Evolutionary conservation across 2,888 invertebrate genomes (phyloP).

Genomic region (Pseudococcus longispinus): DNA sequence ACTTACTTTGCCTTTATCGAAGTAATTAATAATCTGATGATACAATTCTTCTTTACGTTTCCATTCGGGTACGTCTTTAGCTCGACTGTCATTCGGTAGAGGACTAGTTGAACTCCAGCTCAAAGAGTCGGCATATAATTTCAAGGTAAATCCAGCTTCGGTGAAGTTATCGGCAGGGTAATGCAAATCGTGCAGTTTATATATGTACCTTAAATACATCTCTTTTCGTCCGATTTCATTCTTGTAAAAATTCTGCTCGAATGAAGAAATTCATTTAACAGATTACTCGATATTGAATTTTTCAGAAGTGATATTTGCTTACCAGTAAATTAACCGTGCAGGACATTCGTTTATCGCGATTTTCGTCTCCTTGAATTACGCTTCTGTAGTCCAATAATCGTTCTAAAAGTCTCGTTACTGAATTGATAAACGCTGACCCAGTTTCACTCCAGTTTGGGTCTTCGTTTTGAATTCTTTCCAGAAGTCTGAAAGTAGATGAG

Average conservation of each 20-base stretch:
- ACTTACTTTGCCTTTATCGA: conserved; percentile 87
- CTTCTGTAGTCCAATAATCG: conserved; percentile 91
- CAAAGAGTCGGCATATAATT: conserved; percentile 90
- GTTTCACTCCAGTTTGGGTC: conserved; percentile 91
- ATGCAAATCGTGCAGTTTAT: conserved; percentile 92
- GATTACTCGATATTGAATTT: no score
- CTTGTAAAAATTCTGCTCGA: conserved; percentile 85
- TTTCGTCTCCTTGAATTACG: conserved; percentile 94
- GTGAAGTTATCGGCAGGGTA: conserved; percentile 89
- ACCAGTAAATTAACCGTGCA: conserved; percentile 89
- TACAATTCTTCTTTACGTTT: conserved; percentile 89
- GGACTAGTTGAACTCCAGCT: conserved; percentile 73
- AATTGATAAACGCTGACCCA: conserved; percentile 89
- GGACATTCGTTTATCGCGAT: conserved; percentile 93
- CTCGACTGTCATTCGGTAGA: conserved; percentile 61
- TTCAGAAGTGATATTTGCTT: background rate
- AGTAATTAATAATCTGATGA: conserved; percentile 87
- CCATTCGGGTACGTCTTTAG: conserved; percentile 80
- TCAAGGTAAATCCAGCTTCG: conserved; percentile 92
- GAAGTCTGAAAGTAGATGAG: conserved; percentile 68
- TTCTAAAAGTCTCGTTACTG: conserved; percentile 87
- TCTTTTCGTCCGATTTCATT: conserved; percentile 94
- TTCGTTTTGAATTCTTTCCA: conserved; percentile 83
- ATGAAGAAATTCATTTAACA: background rate
- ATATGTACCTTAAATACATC: conserved; percentile 94